Base-by-base conservation (phyloP, 2,888 invertebrate species). In the Pyrrhia umbra region DNA sequence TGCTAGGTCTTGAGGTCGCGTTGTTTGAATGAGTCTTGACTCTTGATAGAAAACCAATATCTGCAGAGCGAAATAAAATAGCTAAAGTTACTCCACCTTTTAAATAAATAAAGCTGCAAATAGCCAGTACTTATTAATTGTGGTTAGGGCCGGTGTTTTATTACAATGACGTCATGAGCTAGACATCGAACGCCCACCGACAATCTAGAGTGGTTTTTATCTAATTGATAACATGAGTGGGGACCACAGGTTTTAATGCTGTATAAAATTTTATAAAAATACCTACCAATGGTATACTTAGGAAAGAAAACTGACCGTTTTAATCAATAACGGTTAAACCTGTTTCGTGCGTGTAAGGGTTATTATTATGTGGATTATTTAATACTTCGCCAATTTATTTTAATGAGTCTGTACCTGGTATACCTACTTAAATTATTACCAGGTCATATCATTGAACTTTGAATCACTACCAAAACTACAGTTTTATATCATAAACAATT, bases 131-230 rank as follows among this genome's bases (percentile, higher is more conserved):
- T 57, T 64, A 61, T 68, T 34, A 58, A 72, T 67, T 76, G 79
- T 58, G 77, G 77, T 78, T 78, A 74, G 75, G 68, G 70, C 55
- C 75, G 67, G 71, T 77, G 72, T 84, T 85, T 83, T 78, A 81
- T 81, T 77, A 62, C 74, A 63, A 54, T 87, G 86, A 87, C 84
- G 87, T 88, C 85, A 88, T 63, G n/a, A 60, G 54, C 52, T 72
- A 68, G 75, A 69, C 66, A 71, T 63, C 75, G 69, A 77, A 77
- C 85, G 81, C 79, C 84, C 84, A 83, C 77, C 49, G 67, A 59
- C 84, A 85, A 91, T 89, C 90, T 92, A 85, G 83, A 92, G 90
- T 90, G 90, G 79, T 75, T 86, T 88, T 89, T 91, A 92, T 90
- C 90, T 79, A 67, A 65, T 71, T 23, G 91, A 92, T 92, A 92